Evolutionary conservation across 1,140 invertebrate species (phyloP).

Genomic region (Drosophila nigrodunni): DNA sequence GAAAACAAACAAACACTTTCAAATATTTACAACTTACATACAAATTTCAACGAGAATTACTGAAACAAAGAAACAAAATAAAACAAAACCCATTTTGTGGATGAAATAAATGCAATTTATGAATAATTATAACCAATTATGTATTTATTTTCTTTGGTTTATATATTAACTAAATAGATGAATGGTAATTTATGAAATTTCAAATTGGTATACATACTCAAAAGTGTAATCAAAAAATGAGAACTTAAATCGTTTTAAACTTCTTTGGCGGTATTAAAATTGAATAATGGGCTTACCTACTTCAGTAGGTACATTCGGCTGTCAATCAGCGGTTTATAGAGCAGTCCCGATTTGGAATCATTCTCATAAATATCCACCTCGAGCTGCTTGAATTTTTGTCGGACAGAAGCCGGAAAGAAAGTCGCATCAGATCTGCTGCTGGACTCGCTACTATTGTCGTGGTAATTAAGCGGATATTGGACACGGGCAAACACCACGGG

Average conservation of each 20-base stretch:
- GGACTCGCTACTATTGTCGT: slow-evolving; percentile 14
- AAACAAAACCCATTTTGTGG: slow-evolving; percentile 62
- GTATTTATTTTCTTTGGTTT: not conserved
- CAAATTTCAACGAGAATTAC: slow-evolving; percentile 78
- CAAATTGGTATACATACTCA: slow-evolving; percentile 29
- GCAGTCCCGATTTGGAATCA: slow-evolving; percentile 5
- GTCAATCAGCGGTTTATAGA: slow-evolving; percentile 56
- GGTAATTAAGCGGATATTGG: slow-evolving; percentile 41
- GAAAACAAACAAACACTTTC: slow-evolving; percentile 61
- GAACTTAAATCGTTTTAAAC: not conserved
- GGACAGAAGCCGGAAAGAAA: slow-evolving; percentile 4
- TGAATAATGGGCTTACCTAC: not conserved
- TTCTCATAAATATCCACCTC: slow-evolving; percentile 57
- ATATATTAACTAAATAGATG: not conserved
- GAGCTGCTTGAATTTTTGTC: slow-evolving; percentile 31
- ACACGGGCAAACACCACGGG: slow-evolving; percentile 45
- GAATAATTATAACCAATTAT: slow-evolving; percentile 67
- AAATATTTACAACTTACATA: slow-evolving; percentile 82
- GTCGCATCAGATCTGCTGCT: not conserved
- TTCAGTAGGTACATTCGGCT: slow-evolving; percentile 36
- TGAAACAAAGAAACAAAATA: slow-evolving; percentile 49
- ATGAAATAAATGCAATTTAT: slow-evolving; percentile 83
- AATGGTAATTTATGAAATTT: not conserved
- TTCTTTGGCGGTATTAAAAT: not conserved
- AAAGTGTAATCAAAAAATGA: not conserved